Conservation (phyloP, 2,888 invertebrate genomes). For the Temnothorax rugatulus region DNA sequence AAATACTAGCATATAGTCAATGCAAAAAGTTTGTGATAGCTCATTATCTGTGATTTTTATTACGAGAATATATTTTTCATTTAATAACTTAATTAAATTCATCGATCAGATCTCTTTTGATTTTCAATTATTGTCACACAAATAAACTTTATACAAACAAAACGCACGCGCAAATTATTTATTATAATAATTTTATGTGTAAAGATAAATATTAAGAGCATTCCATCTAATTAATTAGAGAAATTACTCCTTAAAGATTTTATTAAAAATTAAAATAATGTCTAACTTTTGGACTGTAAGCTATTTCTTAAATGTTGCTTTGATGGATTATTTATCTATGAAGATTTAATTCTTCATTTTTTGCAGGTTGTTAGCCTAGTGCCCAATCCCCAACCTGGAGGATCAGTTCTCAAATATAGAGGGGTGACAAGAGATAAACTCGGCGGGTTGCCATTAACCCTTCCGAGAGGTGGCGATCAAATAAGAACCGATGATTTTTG, state of each 20-base stretch:
- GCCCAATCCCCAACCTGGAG: no score
- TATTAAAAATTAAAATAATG: background rate
- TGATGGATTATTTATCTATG: background rate
- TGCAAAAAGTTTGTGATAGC: conserved; percentile 12
- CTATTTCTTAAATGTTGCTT: background rate
- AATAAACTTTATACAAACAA: background rate
- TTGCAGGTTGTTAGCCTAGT: background rate
- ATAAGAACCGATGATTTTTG: no score
- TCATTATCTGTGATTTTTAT: background rate
- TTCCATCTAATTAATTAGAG: background rate
- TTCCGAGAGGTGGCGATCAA: no score
- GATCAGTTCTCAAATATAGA: no score
- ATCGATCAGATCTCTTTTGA: background rate
- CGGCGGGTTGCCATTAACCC: no score
- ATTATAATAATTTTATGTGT: conserved; percentile 3
- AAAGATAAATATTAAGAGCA: background rate
- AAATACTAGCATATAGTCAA: background rate
- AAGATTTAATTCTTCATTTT: background rate
- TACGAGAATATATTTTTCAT: background rate
- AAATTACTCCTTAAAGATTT: background rate
- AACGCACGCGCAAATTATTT: background rate
- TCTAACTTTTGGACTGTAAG: background rate
- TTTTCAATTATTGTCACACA: background rate
- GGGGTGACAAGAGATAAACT: no score
- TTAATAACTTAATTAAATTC: background rate